A percentile compares a stretch with the other conserved stretches of the same genome.
Evolutionary conservation across 2,888 invertebrate species (phyloP).

Genomic region (Tachina lurida): DNA sequence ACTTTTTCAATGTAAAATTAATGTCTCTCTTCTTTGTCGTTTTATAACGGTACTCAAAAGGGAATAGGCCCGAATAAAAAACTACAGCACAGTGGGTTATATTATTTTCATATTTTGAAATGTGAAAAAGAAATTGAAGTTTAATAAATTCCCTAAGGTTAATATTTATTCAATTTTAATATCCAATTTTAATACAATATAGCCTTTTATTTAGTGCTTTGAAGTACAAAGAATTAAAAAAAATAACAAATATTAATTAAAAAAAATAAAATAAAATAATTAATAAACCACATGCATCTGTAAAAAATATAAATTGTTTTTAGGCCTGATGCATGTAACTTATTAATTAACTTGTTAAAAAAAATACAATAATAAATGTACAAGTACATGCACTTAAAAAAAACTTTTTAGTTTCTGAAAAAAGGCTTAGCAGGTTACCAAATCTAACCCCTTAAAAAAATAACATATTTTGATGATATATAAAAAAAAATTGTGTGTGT

Average conservation of each 20-base stretch:
- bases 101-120: too few species aligned
- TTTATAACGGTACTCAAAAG: too few species aligned
- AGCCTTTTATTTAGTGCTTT: neutral
- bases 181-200: constrained; percentile 36
- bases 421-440: constrained; percentile 9
- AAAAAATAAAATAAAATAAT: neutral
- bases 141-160: too few species aligned
- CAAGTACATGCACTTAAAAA: constrained; percentile 56
- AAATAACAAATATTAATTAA: constrained; percentile 4
- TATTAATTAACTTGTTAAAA: constrained; percentile 1
- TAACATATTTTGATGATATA: constrained; percentile 17
- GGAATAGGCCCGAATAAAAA: too few species aligned
- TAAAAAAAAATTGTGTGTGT: constrained; percentile 67
- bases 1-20: too few species aligned
- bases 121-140: too few species aligned
- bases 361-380: constrained; percentile 41
- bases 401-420: constrained; percentile 28
- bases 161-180: neutral
- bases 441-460: constrained; percentile 26
- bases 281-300: neutral
- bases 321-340: neutral
- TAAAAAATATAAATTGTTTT: neutral
- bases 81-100: too few species aligned
- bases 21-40: too few species aligned
- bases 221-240: neutral